Evolutionary conservation across 2,113 vertebrate species (phyloP).

Genomic region (Myocastor coypus): DNA sequence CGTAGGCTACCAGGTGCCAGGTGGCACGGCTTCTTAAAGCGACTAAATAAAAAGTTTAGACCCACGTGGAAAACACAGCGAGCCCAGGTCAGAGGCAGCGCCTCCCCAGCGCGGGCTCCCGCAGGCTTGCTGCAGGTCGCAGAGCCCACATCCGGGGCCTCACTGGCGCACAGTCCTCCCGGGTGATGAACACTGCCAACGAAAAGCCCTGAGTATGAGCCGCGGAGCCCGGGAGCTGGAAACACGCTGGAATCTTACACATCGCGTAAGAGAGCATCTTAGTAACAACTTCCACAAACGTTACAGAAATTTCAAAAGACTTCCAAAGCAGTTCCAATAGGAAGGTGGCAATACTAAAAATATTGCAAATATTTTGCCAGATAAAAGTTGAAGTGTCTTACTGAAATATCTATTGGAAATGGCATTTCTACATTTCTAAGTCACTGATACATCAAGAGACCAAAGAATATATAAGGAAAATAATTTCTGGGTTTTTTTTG

Average conservation of each 20-base stretch:
- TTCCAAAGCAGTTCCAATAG: neutral
- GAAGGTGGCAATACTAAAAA: neutral
- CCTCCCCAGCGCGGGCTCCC: neutral
- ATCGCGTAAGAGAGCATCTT: neutral
- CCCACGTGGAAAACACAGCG: neutral
- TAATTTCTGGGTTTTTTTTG: too few species aligned
- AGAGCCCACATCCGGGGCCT: neutral
- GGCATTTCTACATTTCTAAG: conserved; percentile 49
- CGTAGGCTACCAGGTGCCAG: neutral
- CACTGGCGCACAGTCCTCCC: neutral
- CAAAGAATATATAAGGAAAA: neutral
- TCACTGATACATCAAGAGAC: neutral
- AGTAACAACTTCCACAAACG: neutral
- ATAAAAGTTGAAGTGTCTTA: conserved; percentile 27
- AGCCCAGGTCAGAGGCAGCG: neutral
- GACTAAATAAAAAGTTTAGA: neutral
- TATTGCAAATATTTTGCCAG: too few species aligned
- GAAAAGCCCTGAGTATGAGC: conserved; percentile 17
- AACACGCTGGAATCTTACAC: conserved; percentile 26
- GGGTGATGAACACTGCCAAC: neutral
- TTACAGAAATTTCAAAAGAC: conserved; percentile 33
- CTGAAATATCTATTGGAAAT: neutral
- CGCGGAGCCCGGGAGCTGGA: neutral
- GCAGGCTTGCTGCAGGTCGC: conserved; percentile 12
- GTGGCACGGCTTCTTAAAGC: neutral